phyloP scores from a whole-genome alignment of 2,888 invertebrate genomes.

The Lamproptera curius region DNA sequence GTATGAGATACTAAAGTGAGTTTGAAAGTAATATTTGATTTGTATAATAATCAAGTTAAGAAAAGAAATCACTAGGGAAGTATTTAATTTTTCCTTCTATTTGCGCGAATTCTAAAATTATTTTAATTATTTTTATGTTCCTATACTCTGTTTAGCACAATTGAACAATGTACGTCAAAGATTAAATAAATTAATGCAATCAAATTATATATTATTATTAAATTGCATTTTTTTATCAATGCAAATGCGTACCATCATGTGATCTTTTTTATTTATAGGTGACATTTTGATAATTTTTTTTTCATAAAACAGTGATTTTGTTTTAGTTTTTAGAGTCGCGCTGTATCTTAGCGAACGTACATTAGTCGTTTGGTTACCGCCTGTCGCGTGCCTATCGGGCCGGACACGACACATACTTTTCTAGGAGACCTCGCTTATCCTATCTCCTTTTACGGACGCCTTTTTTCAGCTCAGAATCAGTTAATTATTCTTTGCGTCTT shows the following conservation, averaged over 20 bases:
- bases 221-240: too few species aligned
- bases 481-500: constrained; percentile 6
- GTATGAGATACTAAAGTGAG: too few species aligned
- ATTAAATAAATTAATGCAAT: too few species aligned
- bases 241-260: too few species aligned
- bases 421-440: constrained; percentile 55
- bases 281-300: too few species aligned
- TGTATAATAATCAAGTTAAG: too few species aligned
- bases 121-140: neutral
- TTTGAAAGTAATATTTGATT: too few species aligned
- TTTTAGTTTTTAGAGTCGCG: constrained; percentile 18
- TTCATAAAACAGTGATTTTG: neutral
- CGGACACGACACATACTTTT: constrained; percentile 60
- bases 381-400: constrained; percentile 49
- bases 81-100: too few species aligned
- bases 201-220: too few species aligned
- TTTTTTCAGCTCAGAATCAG: constrained; percentile 6
- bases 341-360: constrained; percentile 19
- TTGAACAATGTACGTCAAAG: neutral
- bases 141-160: neutral
- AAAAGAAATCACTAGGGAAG: too few species aligned
- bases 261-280: too few species aligned
- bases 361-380: constrained; percentile 34
- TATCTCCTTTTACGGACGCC: constrained; percentile 24
- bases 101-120: too few species aligned